Evolutionary conservation across 2,888 invertebrate genomes (phyloP).

Genomic region (Exocentrus adspersus): DNA sequence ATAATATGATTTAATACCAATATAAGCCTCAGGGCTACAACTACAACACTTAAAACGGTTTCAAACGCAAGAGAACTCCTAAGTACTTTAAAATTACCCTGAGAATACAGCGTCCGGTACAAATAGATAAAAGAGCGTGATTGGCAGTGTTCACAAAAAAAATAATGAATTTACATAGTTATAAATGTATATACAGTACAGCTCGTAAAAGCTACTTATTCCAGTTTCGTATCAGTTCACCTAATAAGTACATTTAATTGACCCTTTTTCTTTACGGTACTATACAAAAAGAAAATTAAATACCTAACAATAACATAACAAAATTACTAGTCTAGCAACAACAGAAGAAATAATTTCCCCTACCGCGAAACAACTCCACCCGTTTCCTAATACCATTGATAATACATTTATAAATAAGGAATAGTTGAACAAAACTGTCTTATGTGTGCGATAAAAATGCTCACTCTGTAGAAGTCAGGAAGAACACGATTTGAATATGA

Average conservation of each 20-base stretch:
- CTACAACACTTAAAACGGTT: neutral
- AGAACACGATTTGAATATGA: conserved; percentile 15
- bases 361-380: conserved; percentile 3
- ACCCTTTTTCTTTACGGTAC: neutral
- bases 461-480: conserved; percentile 25
- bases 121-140: neutral
- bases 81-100: conserved; percentile 18
- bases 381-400: neutral
- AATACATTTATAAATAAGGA: conserved; percentile 19
- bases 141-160: conserved; percentile 10
- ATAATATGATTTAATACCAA: too few species aligned
- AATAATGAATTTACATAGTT: too few species aligned
- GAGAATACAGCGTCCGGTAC: conserved; percentile 10
- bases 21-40: neutral
- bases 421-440: neutral
- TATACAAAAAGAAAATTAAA: conserved; percentile 19
- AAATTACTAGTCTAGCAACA: neutral
- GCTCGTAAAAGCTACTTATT: conserved; percentile 17
- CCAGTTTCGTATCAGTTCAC: conserved; percentile 1
- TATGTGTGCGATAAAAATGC: conserved; percentile 8
- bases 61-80: neutral
- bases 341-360: conserved; percentile 1
- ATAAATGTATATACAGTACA: too few species aligned
- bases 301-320: conserved; percentile 14
- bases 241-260: conserved; percentile 18